These are phyloP conservation scores for Phallusia fumigata DNA, from an alignment of 23 tunicate species.

Conservation along the genomic window DNA sequence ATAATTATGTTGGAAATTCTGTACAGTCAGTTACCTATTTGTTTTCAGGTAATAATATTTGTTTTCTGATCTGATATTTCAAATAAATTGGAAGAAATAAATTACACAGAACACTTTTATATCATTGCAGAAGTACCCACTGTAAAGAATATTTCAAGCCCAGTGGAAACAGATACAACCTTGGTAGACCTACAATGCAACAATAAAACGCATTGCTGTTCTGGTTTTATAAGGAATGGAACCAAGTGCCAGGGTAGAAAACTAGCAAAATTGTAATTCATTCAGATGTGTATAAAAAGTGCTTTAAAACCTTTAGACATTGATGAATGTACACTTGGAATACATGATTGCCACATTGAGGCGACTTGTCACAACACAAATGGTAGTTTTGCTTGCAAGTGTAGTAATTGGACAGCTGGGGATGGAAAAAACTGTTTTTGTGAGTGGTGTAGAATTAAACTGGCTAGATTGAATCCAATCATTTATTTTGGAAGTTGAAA, in stretches of 20 bases:
- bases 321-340: constrained; percentile 19
- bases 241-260: not conserved
- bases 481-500: no score
- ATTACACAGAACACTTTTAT: no score
- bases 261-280: no score
- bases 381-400: constrained; percentile 22
- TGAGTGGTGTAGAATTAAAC: no score
- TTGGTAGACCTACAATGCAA: not conserved
- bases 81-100: no score
- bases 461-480: no score
- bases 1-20: not conserved
- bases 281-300: no score
- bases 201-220: not conserved
- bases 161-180: not conserved
- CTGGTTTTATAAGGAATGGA: not conserved
- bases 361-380: not conserved
- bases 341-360: constrained; percentile 6
- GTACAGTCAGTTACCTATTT: not conserved
- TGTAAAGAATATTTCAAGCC: not conserved
- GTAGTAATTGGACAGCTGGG: constrained; percentile 12
- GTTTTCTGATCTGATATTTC: no score
- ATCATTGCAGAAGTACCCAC: not conserved
- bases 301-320: not conserved
- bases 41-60: not conserved
- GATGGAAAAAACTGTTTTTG: constrained; percentile 25